Evolutionary conservation across 2,888 invertebrate species (phyloP), one percentile per base, ranked within the genome.

Genomic region (Erebia epiphron): DNA sequence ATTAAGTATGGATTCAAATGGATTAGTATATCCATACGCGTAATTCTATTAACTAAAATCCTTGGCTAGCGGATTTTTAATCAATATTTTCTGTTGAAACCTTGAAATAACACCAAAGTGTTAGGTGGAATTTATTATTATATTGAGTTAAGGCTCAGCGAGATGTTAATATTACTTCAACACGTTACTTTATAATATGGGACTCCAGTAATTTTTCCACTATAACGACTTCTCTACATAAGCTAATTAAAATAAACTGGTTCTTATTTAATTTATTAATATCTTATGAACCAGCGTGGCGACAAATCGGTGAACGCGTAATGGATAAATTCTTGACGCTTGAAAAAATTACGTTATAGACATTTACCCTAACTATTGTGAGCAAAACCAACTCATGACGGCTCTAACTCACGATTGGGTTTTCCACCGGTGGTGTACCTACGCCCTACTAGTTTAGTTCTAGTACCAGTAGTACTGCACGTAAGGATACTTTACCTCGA

Each of bases 401-500:
- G 4, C 26, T 26, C 26, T 26, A 26, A 26, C 7, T 35, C 35
- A 35, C 35, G 35, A 35, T 35, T 35, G 35, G 35, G 35, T 35
- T 35, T 35, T 35, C 35, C 7, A 35, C 5, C 5, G 7, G 35
- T 35, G 35, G n/a, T n/a, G n/a, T n/a, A n/a, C n/a, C n/a, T 35
- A 35, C 7, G 35, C 35, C 7, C 7, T 26, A 3, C 26, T 26
- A 26, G 35, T 35, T 35, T 35, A 35, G 35, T 35, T 35, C 35
- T 35, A 35, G 35, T 7, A 35, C 35, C 35, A 35, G 35, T 35
- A 35, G 0, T 5, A 35, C 2, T 26, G 26, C 10, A 46, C n/a
- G 1, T 50, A 50, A 50, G 52, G 16, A 56, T 57, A 26, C 18
- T 41, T 79, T 86, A 95, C 96, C 96, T 91, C 92, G 94, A 77